Evolutionary conservation across 2,797 vertebrate species (phyloP).

Genomic region (Microctenopoma steveboyesi): DNA sequence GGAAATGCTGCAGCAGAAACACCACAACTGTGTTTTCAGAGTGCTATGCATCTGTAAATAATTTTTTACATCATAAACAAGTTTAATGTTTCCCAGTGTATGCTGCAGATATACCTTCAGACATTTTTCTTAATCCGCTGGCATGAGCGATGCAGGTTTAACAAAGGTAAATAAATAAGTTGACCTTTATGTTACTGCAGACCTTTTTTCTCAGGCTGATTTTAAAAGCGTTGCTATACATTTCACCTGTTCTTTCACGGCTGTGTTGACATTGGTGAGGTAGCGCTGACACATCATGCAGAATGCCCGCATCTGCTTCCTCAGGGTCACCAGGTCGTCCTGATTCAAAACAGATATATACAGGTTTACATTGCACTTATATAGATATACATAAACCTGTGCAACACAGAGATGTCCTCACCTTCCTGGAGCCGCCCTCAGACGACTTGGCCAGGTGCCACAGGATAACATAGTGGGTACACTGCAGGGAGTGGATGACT

Average conservation of each 20-base stretch:
- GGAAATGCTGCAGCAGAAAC: too few relatives aligned
- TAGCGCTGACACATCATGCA: constrained; percentile 99
- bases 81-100: too few relatives aligned
- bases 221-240: neutral
- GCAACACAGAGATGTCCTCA: constrained; percentile 49
- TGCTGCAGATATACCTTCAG: too few relatives aligned
- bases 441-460: constrained; percentile 97
- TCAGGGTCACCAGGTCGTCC: constrained; percentile 95
- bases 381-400: neutral
- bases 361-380: neutral
- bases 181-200: too few relatives aligned
- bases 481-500: constrained; percentile 98
- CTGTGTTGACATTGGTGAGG: constrained; percentile 98
- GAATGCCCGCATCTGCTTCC: constrained; percentile 99
- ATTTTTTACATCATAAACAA: too few relatives aligned
- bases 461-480: constrained; percentile 98
- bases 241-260: constrained; percentile 97
- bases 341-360: constrained; percentile 57
- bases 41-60: too few relatives aligned
- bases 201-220: neutral
- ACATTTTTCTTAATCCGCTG: too few relatives aligned
- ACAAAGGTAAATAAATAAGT: too few relatives aligned
- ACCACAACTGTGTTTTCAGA: too few relatives aligned
- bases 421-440: constrained; percentile 96
- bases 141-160: too few relatives aligned